These are phyloP conservation scores for Ceratina calcarata DNA, from an alignment of 1,140 invertebrate species.

Conservation along the genomic window DNA sequence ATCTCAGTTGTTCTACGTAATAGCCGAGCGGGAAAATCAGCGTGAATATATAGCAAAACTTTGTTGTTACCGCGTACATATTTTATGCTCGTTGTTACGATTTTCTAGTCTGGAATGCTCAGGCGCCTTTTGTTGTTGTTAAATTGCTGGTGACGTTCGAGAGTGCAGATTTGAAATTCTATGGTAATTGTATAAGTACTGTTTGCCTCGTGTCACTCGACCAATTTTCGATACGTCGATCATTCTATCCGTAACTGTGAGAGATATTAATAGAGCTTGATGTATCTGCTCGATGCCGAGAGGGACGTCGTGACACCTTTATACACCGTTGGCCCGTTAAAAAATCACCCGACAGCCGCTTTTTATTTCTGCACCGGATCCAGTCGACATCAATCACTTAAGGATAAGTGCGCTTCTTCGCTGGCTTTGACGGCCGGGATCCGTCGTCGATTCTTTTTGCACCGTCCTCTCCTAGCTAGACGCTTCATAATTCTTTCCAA, in stretches of 20 bases:
- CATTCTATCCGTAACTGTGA: background rate
- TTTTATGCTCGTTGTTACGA: no score
- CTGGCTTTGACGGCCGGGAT: constrained; percentile 67
- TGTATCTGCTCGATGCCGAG: constrained; percentile 5
- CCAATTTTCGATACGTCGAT: background rate
- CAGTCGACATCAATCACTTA: constrained; percentile 66
- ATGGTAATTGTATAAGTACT: background rate
- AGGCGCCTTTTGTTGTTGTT: no score
- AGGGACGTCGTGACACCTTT: constrained; percentile 14
- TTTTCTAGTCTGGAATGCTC: no score
- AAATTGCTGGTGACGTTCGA: background rate
- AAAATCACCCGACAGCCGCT: constrained; percentile 55
- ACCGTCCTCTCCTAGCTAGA: constrained; percentile 42
- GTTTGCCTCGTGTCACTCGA: background rate
- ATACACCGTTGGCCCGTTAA: constrained; percentile 52
- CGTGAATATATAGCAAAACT: constrained; percentile 34
- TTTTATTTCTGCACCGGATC: constrained; percentile 52
- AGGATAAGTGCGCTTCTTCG: constrained; percentile 59
- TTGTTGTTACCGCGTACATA: constrained; percentile 13
- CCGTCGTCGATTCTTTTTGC: constrained; percentile 71
- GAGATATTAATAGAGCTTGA: constrained; percentile 36
- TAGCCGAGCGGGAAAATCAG: constrained; percentile 22
- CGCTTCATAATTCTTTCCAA: constrained; percentile 62
- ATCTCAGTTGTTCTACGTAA: constrained; percentile 43
- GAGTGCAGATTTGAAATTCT: background rate